Base-by-base conservation (phyloP, 1,140 invertebrate species). In the Microplitis mediator region DNA sequence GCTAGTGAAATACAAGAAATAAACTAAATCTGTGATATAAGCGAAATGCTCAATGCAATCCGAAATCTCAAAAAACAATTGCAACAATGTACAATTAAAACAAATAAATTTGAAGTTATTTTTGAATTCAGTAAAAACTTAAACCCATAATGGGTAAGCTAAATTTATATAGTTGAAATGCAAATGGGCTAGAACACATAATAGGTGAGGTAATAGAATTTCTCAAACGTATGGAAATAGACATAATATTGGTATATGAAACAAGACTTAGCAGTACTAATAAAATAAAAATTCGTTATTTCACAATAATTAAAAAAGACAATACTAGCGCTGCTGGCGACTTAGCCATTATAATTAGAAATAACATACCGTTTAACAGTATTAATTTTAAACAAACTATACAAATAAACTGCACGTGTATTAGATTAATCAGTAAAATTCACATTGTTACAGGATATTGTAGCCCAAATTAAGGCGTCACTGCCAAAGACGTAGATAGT, bases 401-500 rank as follows among this genome's bases (percentile, higher is more conserved):
- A 69, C 13, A 16, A 6, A 39, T 74, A 72, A 73, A 78, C 73
- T 34, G 35, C 14, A 14, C 73, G 39, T 36, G 65, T 52, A 77
- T 81, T 35, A 79, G 74, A 76, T 34, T 81, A 61, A 52, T 72
- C 50, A 75, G 72, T 71, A 72, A 77, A 52, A 71, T 77, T 9
- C 50, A 70, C 51, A 56, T 80, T 32, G 73, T 77, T 34, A 68
- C 76, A 16, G 76, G 63, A 23, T 81, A 81, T 56, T 76, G 74
- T 31, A 81, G 76, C 11, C 77, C 78, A 4, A 71, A 45, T 58
- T 75, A 77, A 56, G 32, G 71, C 0, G 64, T 77, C 62, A 74
- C 34, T 51, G 16, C 8, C 3, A 67, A 69, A 31, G 73, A 79
- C 9, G 8, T 79, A 61, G 35, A 77, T 8, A 56, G n/a, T 13